Base-by-base conservation (phyloP, 2,797 vertebrate species). In the Monodelphis domestica region DNA sequence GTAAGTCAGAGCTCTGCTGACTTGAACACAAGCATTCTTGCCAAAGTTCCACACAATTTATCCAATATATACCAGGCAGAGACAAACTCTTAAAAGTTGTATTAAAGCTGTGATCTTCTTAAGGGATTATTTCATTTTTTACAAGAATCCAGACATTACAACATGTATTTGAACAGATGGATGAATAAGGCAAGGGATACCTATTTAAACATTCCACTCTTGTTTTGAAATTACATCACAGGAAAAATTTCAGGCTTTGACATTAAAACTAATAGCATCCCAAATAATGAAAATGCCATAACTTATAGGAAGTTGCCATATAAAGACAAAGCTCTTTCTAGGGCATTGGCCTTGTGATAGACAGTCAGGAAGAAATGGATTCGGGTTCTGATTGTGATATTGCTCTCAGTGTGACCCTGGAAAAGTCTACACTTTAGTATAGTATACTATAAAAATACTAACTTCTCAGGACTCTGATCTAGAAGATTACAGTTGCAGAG, bases 111-210 rank as follows among this genome's bases (percentile, higher is more conserved):
- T 45, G 63, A 84, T 87, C n/a, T 55, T 54, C 93, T 50, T 33
- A 21, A 89, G 38, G 38, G 9, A 93, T 6, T 29, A 59, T 90
- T 91, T 6, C 7, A 53, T 88, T 92, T 87, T 63, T 51, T 9
- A 21, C 12, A 92, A 91, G 51, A 90, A 92, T 7, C 21, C 6
- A 93, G 56, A 93, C 57, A 91, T 70, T 50, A 95, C 93, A 90
- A n/a, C 28, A 54, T 50, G 70, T 38, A 21, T 92, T 93, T 89
- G 33, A 94, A 63, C 78, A 90, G 56, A 33, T 55, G 38, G 30
- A 78, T 88, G 9, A 93, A 93, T 89, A 91, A 89, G 59, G 0
- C 38, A 30, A 53, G 2, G 84, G 59, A 9, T 52, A 59, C 38
- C 53, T 93, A 12, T 30, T 45, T 45, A 24, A 78, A 38, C 33